These are phyloP conservation scores for Halictus ligatus DNA, from an alignment of 2,888 invertebrate genomes.

Conservation along the genomic window DNA sequence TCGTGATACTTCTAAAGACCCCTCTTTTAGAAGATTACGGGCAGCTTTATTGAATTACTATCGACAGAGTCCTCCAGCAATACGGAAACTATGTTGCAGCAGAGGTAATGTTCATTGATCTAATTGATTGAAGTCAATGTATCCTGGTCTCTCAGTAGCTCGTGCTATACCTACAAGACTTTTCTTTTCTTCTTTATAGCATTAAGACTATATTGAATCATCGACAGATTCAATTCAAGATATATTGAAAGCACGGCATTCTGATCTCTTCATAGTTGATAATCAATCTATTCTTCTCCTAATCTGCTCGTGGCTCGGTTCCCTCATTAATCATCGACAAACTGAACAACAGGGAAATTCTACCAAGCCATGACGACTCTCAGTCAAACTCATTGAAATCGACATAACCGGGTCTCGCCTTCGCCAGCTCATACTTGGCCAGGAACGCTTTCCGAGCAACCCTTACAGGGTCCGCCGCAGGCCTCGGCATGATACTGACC, in stretches of 20 bases:
- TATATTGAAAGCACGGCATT: too few species aligned
- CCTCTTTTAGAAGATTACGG: not conserved
- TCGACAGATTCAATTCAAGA: too few species aligned
- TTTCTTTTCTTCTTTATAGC: too few species aligned
- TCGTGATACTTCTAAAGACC: not conserved
- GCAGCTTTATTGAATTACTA: not conserved
- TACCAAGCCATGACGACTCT: constrained; percentile 1
- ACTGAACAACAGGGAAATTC: too few species aligned
- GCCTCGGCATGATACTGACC: constrained; percentile 68
- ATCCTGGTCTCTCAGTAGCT: too few species aligned
- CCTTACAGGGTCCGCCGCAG: constrained; percentile 65
- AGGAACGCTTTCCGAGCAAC: constrained; percentile 69
- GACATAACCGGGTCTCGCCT: constrained; percentile 71
- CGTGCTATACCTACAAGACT: not conserved
- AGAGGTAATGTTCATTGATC: not conserved
- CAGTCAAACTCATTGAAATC: constrained; percentile 76
- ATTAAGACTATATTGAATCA: too few species aligned
- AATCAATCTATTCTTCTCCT: not conserved
- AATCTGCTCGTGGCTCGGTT: not conserved
- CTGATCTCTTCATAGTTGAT: too few species aligned
- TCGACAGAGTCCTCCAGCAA: not conserved
- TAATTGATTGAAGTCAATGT: not conserved
- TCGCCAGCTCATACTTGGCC: constrained; percentile 65
- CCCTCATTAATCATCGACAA: not conserved
- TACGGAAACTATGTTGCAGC: not conserved